Base-by-base conservation (phyloP, 92 coral and sea anemone genomes). In the Actinostola sp. region DNA sequence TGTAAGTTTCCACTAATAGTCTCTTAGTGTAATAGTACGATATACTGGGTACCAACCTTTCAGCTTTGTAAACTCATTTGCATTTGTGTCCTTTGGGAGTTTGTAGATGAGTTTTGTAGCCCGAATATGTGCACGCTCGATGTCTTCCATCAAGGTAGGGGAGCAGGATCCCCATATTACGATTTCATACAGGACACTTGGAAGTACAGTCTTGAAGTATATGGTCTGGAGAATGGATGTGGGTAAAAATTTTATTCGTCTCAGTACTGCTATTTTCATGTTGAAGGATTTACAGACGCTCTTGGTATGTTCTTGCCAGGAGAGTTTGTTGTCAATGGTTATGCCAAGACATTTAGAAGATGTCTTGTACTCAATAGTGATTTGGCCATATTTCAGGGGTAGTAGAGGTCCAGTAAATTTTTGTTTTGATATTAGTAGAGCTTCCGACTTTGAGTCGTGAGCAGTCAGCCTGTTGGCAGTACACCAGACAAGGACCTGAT, bases 221-320 rank as follows among this genome's bases (percentile, higher is more conserved):
- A 77, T 83, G 29, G 71, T 59, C 69, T 77, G 62, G 32, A 83
- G 32, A 31, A 61, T 57, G 53, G 68, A 43, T 43, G 38, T 43
- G 28, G 82, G 67, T 42, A 82, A 38, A 44, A 67, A 82, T 30
- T 70, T 82, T 20, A 82, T 74, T 67, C 72, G 31, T 75, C 39
- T 82, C 48, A 82, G 52, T 41, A 53, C 76, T 3, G 86, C 72
- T 20, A 82, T 11, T 60, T 82, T 82, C 41, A 56, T 50, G 57
- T 71, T 61, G 51, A 67, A 75, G 28, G 72, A 69, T 42, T 83
- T 69, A 21, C 71, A 63, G 14, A 84, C 71, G 30, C 66, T 71
- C 76, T 45, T 63, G 46, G 44, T 56, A 20, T 84, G 84, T 46
- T 70, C 76, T 26, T 84, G 57, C 80, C 89, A 84, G 44, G 84